Evolutionary conservation across 2,888 invertebrate species (phyloP), one percentile per base, ranked within the genome.

Genomic region (Tipula helvola): DNA sequence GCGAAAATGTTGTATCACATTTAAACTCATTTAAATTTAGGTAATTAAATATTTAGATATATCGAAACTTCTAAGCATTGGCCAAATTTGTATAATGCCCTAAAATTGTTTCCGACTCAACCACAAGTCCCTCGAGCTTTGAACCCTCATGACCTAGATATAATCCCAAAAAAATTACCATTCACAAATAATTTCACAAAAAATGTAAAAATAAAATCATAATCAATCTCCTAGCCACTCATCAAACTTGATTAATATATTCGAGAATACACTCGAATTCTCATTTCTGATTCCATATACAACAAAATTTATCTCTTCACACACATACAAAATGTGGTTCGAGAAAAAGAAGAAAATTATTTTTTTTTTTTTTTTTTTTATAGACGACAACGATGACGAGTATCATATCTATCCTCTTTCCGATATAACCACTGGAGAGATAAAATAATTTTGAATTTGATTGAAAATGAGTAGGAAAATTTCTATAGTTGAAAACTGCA

Each of bases 171-270:
- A 28, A 16, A 16, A 52, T 52, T 52, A 52, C 12, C 52, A 52
- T 71, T 71, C 28, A 52, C 52, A 71, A 71, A 71, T 28, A 3
- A 28, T 28, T 28, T 28, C 28, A 28, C n/a, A 71, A 28, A 52
- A 52, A 39, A 39, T 7, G 8, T 28, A 71, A 71, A 52, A 71
- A 71, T 10, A 71, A 71, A 71, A 71, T 71, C 10, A 4, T 28
- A 71, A 71, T 71, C 18, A 71, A 71, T 71, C 71, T 71, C 71
- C 28, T 71, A 71, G 71, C 71, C 71, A 71, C 71, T 28, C 71
- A 71, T 71, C 71, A 71, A 71, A 71, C 71, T 71, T 71, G 71
- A 71, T 71, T 71, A 71, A 71, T 71, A 71, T 71, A 71, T 71
- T 71, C 71, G 71, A 28, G 13, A 71, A 71, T 28, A 28, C 28